phyloP scores from a whole-genome alignment of 2,888 invertebrate genomes.

The Liposcelis brunnea region DNA sequence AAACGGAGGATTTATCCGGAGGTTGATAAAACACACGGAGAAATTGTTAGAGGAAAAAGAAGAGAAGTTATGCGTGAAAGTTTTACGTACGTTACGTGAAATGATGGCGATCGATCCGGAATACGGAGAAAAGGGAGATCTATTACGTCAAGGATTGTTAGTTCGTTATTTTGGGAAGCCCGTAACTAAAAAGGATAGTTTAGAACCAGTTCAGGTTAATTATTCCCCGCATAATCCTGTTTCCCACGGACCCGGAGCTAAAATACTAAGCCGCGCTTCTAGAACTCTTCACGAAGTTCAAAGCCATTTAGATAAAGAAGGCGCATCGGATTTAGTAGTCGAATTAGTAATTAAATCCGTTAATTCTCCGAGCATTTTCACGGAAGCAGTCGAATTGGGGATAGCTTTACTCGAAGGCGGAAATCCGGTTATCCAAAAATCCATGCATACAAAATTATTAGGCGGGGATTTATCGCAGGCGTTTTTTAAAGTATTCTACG shows the following conservation, averaged over 20 bases:
- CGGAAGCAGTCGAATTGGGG: constrained; percentile 86
- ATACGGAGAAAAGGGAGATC: constrained; percentile 86
- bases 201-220: constrained; percentile 1
- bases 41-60: constrained; percentile 91
- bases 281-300: constrained; percentile 85
- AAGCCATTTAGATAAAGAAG: constrained; percentile 87
- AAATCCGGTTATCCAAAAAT: constrained; percentile 86
- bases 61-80: constrained; percentile 91
- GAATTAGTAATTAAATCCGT: constrained; percentile 91
- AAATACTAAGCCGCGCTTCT: constrained; percentile 70
- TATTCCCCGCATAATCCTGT: neutral
- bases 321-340: constrained; percentile 91
- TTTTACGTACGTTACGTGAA: constrained; percentile 81
- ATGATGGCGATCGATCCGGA: constrained; percentile 96
- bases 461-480: constrained; percentile 78
- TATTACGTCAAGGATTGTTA: constrained; percentile 51
- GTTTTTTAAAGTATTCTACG: constrained; percentile 91
- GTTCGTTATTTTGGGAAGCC: constrained; percentile 62
- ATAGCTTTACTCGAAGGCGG: constrained; percentile 93
- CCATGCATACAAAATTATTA: constrained; percentile 71
- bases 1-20: constrained; percentile 69
- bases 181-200: constrained; percentile 20
- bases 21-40: constrained; percentile 91
- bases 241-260: constrained; percentile 33
- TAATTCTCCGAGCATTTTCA: constrained; percentile 77